phyloP scores from a whole-genome alignment of 2,888 invertebrate genomes.

The Frankliniella fusca region DNA sequence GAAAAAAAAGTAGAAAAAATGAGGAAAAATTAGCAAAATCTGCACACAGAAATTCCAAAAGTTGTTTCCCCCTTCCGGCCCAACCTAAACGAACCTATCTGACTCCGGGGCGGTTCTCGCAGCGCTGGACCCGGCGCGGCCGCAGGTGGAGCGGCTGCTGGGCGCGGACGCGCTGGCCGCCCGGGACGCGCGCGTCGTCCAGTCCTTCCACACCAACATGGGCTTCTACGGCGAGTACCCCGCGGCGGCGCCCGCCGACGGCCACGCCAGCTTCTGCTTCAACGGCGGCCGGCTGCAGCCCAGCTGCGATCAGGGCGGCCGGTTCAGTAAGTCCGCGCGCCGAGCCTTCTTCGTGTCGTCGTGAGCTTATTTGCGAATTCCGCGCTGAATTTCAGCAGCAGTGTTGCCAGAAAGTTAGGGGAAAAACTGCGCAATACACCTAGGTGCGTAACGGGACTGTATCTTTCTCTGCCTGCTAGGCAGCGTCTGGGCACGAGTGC shows the following conservation, averaged over 20 bases:
- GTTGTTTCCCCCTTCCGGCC: too few species aligned
- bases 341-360: background rate
- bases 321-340: background rate
- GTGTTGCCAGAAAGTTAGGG: too few species aligned
- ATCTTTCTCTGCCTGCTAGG: too few species aligned
- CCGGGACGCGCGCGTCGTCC: constrained; percentile 40
- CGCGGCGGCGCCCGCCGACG: constrained; percentile 40
- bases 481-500: too few species aligned
- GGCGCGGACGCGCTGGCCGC: constrained; percentile 40
- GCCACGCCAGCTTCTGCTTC: constrained; percentile 37
- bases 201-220: constrained; percentile 41
- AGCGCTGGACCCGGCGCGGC: constrained; percentile 28
- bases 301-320: background rate
- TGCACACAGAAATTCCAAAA: too few species aligned
- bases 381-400: too few species aligned
- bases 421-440: too few species aligned
- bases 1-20: too few species aligned
- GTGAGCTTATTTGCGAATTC: too few species aligned
- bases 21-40: too few species aligned
- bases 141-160: constrained; percentile 41
- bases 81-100: too few species aligned
- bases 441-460: too few species aligned
- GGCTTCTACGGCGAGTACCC: constrained; percentile 42
- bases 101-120: background rate
- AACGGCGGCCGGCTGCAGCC: constrained; percentile 27